Base-by-base conservation (phyloP, 2,888 invertebrate species). In the Luperina testacea region DNA sequence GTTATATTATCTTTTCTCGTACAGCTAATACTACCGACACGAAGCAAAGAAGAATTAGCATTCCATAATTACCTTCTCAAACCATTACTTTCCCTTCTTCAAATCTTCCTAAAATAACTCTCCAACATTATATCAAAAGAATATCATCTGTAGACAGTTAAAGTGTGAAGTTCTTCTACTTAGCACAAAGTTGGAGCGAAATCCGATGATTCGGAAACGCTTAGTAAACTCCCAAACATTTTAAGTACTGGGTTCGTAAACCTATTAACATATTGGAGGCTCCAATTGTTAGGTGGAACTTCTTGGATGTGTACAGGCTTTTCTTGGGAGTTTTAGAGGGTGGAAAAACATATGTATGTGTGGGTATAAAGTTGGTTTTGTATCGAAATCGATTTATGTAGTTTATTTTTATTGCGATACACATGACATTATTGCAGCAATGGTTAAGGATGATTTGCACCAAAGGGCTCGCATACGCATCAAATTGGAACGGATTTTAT, bases 231-330 rank as follows among this genome's bases (percentile, higher is more conserved):
- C 53, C 17, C 45, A 73, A 88, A 88, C 89, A 86, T 78, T 88
- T 88, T 89, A 90, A 90, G 85, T 90, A 88, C 78, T 76, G 81
- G 88, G 87, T 90, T 89, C 85, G 83, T 90, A 88, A 89, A 90
- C 87, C 83, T 89, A 89, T 88, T 89, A 88, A 85, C 90, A 90
- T 90, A 90, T 90, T 85, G 83, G 82, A 81, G 57, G 79, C 70
- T 77, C 69, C 80, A 61, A 84, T 71, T 81, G 84, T 80, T 76
- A 8, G 11, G 42, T 45, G 38, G 13, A 84, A 70, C 61, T 75
- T 87, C 13, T 45, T 67, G 13, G 27, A 67, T 72, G 71, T 69
- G 64, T 87, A 75, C 69, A 32, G 38, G 70, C 42, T 45, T 77
- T 87, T 27, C 59, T 53, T 61, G 15, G 15, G n/a, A 74, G 15